Evolutionary conservation across 2,113 vertebrate species (phyloP).

Genomic region (Heterocephalus glaber): DNA sequence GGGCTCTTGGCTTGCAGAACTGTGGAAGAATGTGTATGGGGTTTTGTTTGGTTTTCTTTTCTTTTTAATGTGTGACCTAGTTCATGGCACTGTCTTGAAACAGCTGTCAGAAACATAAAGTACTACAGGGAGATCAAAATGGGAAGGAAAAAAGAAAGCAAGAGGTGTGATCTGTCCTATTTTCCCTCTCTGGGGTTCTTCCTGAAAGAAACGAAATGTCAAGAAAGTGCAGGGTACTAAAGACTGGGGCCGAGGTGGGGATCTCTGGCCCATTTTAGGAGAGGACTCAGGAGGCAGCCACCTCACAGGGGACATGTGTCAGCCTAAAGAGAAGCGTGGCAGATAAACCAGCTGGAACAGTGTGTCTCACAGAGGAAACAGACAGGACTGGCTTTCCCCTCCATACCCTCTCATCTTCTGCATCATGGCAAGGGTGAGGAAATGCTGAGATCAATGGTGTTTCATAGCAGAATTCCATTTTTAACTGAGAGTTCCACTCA

Average conservation of each 20-base stretch:
- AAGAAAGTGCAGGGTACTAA: background rate
- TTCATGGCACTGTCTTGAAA: no score
- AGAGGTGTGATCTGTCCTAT: background rate
- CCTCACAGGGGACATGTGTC: no score
- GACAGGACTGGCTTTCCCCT: background rate
- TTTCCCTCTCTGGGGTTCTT: background rate
- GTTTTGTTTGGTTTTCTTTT: background rate
- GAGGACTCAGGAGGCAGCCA: background rate
- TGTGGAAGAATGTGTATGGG: background rate
- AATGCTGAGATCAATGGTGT: background rate
- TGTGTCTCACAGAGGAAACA: background rate
- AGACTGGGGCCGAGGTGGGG: fast-evolving
- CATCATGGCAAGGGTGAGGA: background rate
- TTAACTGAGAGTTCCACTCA: background rate
- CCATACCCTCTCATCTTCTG: background rate
- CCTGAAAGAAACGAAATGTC: background rate
- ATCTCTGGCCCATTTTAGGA: background rate
- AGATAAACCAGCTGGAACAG: fast-evolving
- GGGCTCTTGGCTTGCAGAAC: background rate
- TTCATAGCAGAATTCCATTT: background rate
- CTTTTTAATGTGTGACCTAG: background rate
- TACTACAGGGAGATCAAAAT: background rate
- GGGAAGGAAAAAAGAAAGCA: background rate
- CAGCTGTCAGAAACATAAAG: background rate
- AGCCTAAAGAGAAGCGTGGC: background rate